Evolutionary conservation across 2,888 invertebrate genomes (phyloP).

Genomic region (Phymatocera aterrima): DNA sequence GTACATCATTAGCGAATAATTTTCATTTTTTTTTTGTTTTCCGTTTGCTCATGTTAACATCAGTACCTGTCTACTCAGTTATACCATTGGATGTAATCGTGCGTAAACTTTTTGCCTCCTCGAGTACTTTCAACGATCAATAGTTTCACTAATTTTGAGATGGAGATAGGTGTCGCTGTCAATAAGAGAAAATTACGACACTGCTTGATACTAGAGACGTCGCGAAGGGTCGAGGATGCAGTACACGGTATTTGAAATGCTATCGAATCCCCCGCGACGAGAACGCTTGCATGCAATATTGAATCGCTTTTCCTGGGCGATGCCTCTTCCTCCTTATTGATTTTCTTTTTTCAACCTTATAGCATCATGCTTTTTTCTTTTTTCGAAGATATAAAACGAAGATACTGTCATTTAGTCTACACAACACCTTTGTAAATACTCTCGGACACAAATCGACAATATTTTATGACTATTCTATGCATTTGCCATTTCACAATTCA

Average conservation of each 20-base stretch:
- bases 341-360: slow-evolving; percentile 3
- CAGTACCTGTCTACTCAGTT: too few relatives aligned
- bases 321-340: neutral
- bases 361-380: neutral
- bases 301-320: neutral
- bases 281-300: slow-evolving; percentile 9
- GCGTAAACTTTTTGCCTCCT: too few relatives aligned
- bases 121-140: too few relatives aligned
- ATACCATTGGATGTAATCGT: too few relatives aligned
- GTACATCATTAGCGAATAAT: too few relatives aligned
- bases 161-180: neutral
- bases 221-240: neutral
- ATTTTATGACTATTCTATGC: neutral
- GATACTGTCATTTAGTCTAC: neutral
- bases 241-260: neutral
- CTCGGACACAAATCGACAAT: neutral
- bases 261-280: neutral
- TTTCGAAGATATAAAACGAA: neutral
- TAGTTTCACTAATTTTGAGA: neutral
- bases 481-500: neutral
- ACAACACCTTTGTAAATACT: neutral
- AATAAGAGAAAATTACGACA: neutral
- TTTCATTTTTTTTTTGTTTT: too few relatives aligned
- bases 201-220: neutral
- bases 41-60: too few relatives aligned